Base-by-base conservation (phyloP, 2,888 invertebrate species). In the Lordiphosa fenestrarum region DNA sequence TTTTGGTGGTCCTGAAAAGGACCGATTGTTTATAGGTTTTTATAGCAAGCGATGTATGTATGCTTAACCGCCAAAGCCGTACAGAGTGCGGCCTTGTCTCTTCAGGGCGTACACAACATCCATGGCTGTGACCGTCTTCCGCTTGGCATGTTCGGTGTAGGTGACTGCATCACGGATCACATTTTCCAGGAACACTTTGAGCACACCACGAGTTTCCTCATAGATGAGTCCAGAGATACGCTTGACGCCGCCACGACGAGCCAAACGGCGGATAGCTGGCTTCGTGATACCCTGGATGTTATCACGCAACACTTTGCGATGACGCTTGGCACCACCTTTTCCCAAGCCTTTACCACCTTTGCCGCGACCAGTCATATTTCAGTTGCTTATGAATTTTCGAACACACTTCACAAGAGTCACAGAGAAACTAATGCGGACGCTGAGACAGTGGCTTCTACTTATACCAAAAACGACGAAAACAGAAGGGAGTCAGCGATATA, bases 81-180 rank as follows among this genome's bases (percentile, higher is more conserved):
- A 47, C 13, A 47, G 36, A n/a, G 47, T 47, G 70, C 94, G 91
- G 2, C 94, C 94, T 90, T 95, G 94, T 36, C 94, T 90, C 86
- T 95, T 94, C 80, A 95, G 86, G n/a, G 94, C 94, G 85, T 95
- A 95, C 47, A 95, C 94, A 21, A 95, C 94, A 74, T 95, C 95
- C 95, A 95, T 95, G n/a, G 95, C 94, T 10, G 49, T 49, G 30
- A 49, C 49, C 7, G 49, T 49, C 30, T 40, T 49, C 15, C 49
- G 15, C 89, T 95, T 95, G 21, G 95, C 95, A 86, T 95, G 95
- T 84, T 95, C 94, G 0, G 94, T 95, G 89, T 94, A 95, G 1
- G 95, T 95, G 50, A 95, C 95, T n/a, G 95, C 95, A 86, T 95
- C 95, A 40, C 94, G 91, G 74, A 96, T 95, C 0, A 95, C 95